Evolutionary conservation across 2,797 vertebrate species (phyloP).

Genomic region (Botia kubotai): DNA sequence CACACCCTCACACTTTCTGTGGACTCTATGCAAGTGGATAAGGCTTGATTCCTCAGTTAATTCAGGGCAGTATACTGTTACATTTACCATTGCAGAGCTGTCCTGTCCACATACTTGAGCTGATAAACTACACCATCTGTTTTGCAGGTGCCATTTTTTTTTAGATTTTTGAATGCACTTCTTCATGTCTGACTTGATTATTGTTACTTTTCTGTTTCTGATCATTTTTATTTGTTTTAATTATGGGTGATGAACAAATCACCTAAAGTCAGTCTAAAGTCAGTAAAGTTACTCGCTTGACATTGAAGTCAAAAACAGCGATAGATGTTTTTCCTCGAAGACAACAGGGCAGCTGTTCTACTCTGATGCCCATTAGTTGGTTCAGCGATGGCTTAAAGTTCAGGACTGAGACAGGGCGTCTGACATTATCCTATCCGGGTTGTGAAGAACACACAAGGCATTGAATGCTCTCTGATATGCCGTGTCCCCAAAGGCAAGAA

Average conservation of each 20-base stretch:
- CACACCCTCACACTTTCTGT: conserved; percentile 36
- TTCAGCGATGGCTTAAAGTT: neutral
- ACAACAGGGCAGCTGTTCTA: neutral
- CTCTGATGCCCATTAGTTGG: neutral
- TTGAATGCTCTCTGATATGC: neutral
- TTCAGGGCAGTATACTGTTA: conserved; percentile 48
- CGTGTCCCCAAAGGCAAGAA: neutral
- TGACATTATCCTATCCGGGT: conserved; percentile 1
- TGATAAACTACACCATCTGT: neutral
- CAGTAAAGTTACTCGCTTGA: neutral
- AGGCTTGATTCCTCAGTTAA: conserved; percentile 51
- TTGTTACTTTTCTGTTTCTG: no score
- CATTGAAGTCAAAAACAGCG: conserved; percentile 22
- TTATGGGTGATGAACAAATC: conserved; percentile 15
- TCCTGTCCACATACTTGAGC: no score
- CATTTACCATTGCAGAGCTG: no score
- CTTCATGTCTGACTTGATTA: conserved; percentile 12
- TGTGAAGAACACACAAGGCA: neutral
- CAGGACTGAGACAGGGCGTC: neutral
- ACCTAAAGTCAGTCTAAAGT: neutral
- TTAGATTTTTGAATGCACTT: conserved; percentile 16
- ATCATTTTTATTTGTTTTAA: neutral
- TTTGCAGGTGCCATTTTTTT: neutral
- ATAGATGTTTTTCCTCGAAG: conserved; percentile 13
- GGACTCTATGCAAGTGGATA: conserved; percentile 67